Evolutionary conservation across 1,140 invertebrate genomes (phyloP), one percentile per base, ranked within the genome.

Genomic region (Zaprionus nigranus): DNA sequence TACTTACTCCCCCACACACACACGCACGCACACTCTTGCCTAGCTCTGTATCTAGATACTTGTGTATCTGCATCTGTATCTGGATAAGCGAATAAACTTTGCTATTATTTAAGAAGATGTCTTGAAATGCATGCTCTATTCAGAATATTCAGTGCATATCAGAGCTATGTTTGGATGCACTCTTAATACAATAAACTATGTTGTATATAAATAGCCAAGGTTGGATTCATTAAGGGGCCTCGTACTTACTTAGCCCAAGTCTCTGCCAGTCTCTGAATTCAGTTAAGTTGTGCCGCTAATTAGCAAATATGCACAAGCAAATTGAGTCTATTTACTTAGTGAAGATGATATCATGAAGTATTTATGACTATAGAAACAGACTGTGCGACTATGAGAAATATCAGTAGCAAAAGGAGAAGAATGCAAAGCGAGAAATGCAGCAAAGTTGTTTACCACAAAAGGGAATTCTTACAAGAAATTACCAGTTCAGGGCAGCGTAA

Each of bases 211-310:
- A 34, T 58, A 46, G 24, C 40, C 76, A 90, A 90, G 85, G 85
- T 78, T 90, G 66, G 73, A 90, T 90, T 82, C 65, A 90, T 90
- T 90, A 36, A 85, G 43, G 13, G 46, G 43, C 46, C 76, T 51
- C 11, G 58, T 24, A 65, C 22, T 36, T 9, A 28, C 28, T 36
- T 13, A 28, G 36, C 61, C n/a, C 53, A 56, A 58, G 51, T 40
- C 11, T 54, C 78, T 34, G 66, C 34, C 59, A 20, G 22, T 57
- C 22, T 70, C 49, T 75, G 75, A 78, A 82, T 75, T 82, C 67
- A 61, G 75, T 71, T 72, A 64, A 51, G 26, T 51, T 62, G 34
- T 51, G 53, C 43, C 67, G 66, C 77, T 87, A 87, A 87, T 88
- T 81, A 88, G 78, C 68, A 79, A 87, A 90, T 84, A 81, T 84